These are phyloP conservation scores for Anorthoa munda DNA, from an alignment of 2,888 invertebrate species.

Conservation along the genomic window DNA sequence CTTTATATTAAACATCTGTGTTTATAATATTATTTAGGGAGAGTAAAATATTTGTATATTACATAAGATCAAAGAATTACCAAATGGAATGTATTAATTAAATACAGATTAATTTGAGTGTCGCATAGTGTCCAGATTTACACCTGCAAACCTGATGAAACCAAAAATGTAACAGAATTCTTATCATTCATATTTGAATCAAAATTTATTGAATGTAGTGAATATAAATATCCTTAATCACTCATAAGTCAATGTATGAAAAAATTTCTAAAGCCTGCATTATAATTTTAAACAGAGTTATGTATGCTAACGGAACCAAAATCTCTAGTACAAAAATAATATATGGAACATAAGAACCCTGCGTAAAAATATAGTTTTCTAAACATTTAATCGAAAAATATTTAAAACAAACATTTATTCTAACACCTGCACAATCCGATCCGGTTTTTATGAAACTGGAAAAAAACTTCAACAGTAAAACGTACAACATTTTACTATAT, in stretches of 20 bases:
- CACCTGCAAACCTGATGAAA: not conserved
- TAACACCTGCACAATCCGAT: not conserved
- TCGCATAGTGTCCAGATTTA: not conserved
- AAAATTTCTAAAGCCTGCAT: not conserved
- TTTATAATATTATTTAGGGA: not conserved
- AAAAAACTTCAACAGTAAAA: constrained; percentile 8
- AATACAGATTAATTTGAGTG: not conserved
- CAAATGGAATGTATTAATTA: not conserved
- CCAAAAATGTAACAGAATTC: not conserved
- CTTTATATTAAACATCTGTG: not conserved
- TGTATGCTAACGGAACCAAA: too few relatives aligned
- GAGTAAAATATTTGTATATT: not conserved
- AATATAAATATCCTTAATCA: not conserved
- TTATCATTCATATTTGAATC: not conserved
- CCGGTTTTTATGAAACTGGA: too few relatives aligned
- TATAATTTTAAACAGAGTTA: not conserved
- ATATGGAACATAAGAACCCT: not conserved
- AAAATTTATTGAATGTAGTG: too few relatives aligned
- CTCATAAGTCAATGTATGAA: not conserved
- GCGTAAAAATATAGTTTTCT: not conserved
- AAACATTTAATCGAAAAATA: not conserved
- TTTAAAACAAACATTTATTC: constrained; percentile 2
- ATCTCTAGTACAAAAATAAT: not conserved
- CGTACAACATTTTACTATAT: not conserved
- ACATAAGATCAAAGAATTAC: not conserved